Base-by-base conservation (phyloP, 1,140 invertebrate species). In the Euwallacea fornicatus region DNA sequence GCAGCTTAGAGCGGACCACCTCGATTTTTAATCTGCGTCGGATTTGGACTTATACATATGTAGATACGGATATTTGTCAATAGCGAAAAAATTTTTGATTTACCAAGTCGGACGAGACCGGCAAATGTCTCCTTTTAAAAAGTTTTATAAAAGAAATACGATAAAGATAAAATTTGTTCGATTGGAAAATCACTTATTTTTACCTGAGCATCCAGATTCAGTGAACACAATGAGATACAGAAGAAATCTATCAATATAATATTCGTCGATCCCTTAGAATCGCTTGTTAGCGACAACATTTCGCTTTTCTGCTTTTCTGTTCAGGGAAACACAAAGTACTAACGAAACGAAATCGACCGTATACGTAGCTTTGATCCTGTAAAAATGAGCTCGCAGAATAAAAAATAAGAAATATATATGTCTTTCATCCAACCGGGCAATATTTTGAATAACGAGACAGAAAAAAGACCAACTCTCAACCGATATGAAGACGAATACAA, bases 391-490 rank as follows among this genome's bases (percentile, higher is more conserved):
- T 53, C 33, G 21, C 56, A 42, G 66, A 68, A 68, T 68, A 68
- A 68, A 68, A 68, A 68, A 68, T 60, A 43, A 68, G 58, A 60
- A 68, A 60, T 69, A 69, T 68, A 68, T 69, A 69, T 62, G 67
- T 69, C 67, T 69, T 69, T 69, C 58, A 69, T 69, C 46, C 60
- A 53, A 63, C 47, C 58, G 59, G 67, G 67, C 67, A 69, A 69
- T 69, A 69, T 69, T 69, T 69, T 69, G 67, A 69, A 69, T 69
- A 69, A 69, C 67, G 67, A 69, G 67, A 69, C 67, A 62, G 67
- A 69, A 69, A 69, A 69, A 69, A 69, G 67, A 61, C 44, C 10
- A 69, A 55, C 59, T 55, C 58, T 44, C 67, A 55, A 59, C 46
- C 67, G 67, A 69, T 69, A 69, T 69, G 67, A 69, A 69, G 67